Evolutionary conservation across 35 echinoderm and acorn worm genomes (phyloP), one percentile per base, ranked within the genome.

Genomic region (Patiria miniata): DNA sequence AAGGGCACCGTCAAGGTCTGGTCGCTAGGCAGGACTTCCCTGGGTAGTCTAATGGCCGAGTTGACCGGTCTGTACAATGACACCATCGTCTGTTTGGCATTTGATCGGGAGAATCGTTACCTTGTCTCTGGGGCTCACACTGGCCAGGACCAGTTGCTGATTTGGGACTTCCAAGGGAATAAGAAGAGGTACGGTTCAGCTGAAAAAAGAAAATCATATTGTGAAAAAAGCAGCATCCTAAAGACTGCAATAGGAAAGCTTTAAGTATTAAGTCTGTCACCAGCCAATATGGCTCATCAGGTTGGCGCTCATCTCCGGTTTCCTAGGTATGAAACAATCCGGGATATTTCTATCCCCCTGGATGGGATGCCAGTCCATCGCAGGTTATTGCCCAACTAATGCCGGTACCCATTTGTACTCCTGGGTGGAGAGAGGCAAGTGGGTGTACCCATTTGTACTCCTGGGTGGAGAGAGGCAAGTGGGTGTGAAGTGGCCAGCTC

Each of bases 111-210:
- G 57, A 84, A 81, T 28, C 26, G 37, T 29, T 77, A 81, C 21
- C 38, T 95, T 8, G 33, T 91, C 10, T 68, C 77, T 68, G 93
- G 84, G 21, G 80, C 84, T 36, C 88, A 91, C 38, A 57, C 40
- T 15, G 88, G 83, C 22, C 81, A 60, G 39, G 86, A 87, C 68
- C 93, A 95, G 68, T 84, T 95, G 8, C 60, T 87, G 57, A 77
- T 77, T 53, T 95, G 93, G 93, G 54, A 90, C 15, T 84, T 80
- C 34, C 36, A 26, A 54, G 68, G 39, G 7, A 17, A 82, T 6
- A 52, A 82, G 61, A 10, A 47, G 40, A 4, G 79, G 68, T 39
- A 1, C 83, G 7, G 39, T 47, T 12, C 42, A 47, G 42, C 42
- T 47, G 42, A 47, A 47, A 47, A 58, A n/a, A 58, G 14, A 58